Evolutionary conservation across 2,797 vertebrate species (phyloP), one percentile per base, ranked within the genome.

Genomic region (Chelonia mydas): DNA sequence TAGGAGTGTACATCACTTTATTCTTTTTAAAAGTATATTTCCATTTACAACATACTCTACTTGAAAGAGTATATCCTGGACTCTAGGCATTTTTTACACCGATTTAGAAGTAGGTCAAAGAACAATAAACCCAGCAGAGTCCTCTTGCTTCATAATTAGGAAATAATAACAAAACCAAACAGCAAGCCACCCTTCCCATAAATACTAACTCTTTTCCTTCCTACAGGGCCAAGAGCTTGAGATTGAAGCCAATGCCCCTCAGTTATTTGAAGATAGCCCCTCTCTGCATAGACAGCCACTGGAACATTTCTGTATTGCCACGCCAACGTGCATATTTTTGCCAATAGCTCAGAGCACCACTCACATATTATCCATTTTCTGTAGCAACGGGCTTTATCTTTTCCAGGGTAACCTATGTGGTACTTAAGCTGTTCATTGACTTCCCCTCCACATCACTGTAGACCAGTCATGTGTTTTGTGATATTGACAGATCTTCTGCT

Each of bases 341-440:
- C 6, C 72, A 2, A 85, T 33, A 72, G 77, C 11, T 0, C 0
- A 79, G 16, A 79, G 8, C 1, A 0, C 59, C 25, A 57, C 45
- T 83, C 86, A 83, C 47, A 68, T 16, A 47, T 25, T 7, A 28
- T 76, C 41, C 11, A 47, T 76, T 47, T 76, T 76, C 41, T 28
- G 74, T 47, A 28, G 74, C 23, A 47, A 25, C 74, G 47, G 13
- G 25, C 74, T 76, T 76, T 47, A 47, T 47, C 41, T 76, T 47
- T 47, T 47, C 41, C 41, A 47, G 19, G 21, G 11, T 76, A 76
- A 47, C 72, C 25, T 76, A 28, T 47, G 45, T 76, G 12, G 11
- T 76, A 47, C 11, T 74, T 76, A 76, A 47, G 31, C n/a, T 85
- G 33, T 74, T 15, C 9, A n/a, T 55, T 45, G 15, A 57, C 16